Evolutionary conservation across 2,113 vertebrate species (phyloP).

Genomic region (Pteruthius melanotis): DNA sequence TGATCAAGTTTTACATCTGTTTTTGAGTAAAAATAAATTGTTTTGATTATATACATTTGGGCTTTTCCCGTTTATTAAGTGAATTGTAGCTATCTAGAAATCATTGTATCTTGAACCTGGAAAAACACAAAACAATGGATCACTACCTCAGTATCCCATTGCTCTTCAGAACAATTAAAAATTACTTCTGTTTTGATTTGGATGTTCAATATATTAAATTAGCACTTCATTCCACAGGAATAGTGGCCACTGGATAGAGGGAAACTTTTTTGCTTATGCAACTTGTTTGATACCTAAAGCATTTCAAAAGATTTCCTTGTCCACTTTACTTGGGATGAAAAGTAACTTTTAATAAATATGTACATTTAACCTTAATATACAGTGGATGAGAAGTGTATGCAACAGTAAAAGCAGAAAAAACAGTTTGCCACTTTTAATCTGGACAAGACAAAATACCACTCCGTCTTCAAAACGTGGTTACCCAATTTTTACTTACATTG

Average conservation of each 20-base stretch:
- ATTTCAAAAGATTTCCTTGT: not conserved
- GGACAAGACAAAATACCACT: not conserved
- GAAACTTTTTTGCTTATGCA: not conserved
- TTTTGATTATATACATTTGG: constrained; percentile 39
- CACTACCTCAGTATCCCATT: not conserved
- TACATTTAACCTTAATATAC: not conserved
- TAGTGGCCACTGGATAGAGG: not conserved
- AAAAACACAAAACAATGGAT: constrained; percentile 28
- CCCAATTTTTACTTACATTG: not conserved
- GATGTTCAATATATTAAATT: not conserved
- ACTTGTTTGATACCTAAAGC: not conserved
- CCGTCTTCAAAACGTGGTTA: not conserved
- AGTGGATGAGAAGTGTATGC: not conserved
- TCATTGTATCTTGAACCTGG: constrained; percentile 52
- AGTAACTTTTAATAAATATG: not conserved
- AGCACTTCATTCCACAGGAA: not conserved
- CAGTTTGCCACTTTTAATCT: not conserved
- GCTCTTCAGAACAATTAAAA: constrained; percentile 46
- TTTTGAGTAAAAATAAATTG: not conserved
- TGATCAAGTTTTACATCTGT: not conserved
- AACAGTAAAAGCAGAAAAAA: not conserved
- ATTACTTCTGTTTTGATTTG: constrained; percentile 51
- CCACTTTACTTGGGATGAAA: not conserved
- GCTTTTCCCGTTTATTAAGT: constrained; percentile 35
- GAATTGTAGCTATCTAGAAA: constrained; percentile 46